Conservation (phyloP, 2,888 invertebrate species). For the Campoletis raptor region DNA sequence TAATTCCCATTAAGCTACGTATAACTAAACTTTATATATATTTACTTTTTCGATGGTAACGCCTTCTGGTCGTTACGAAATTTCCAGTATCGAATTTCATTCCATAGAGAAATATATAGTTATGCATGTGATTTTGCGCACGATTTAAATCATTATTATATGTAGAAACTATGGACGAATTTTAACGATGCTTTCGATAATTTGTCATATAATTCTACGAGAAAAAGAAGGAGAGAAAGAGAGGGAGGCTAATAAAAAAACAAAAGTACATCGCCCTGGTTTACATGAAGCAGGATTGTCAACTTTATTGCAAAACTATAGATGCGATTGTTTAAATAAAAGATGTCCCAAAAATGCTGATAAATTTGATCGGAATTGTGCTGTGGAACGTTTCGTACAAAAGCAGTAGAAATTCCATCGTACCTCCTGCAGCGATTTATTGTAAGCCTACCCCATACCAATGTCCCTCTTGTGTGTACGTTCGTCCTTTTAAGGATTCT, state of each 20-base stretch:
- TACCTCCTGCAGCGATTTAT: slow-evolving; percentile 35
- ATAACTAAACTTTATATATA: background rate
- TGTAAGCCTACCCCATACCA: slow-evolving; percentile 20
- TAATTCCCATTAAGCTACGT: slow-evolving; percentile 57
- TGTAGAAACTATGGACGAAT: slow-evolving; percentile 34
- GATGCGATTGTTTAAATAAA: background rate
- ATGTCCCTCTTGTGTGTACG: slow-evolving; percentile 12
- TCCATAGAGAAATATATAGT: background rate
- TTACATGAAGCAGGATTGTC: slow-evolving; percentile 27
- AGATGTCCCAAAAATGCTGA: background rate
- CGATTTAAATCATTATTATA: slow-evolving; percentile 32
- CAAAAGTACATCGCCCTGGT: slow-evolving; percentile 42
- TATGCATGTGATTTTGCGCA: background rate
- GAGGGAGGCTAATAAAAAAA: slow-evolving; percentile 48
- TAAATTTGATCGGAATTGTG: slow-evolving; percentile 2
- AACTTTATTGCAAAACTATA: no score
- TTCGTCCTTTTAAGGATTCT: slow-evolving; percentile 23
- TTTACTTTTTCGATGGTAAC: slow-evolving; percentile 42
- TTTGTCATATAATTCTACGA: slow-evolving; percentile 34
- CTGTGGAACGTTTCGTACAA: slow-evolving; percentile 2
- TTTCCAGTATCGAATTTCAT: slow-evolving; percentile 25
- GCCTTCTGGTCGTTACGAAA: slow-evolving; percentile 45
- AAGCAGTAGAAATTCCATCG: slow-evolving; percentile 34
- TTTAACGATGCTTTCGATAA: slow-evolving; percentile 54
- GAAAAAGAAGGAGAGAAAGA: slow-evolving; percentile 15